Base-by-base conservation (phyloP, 92 coral and sea anemone genomes). In the Zoanthus gigantus region DNA sequence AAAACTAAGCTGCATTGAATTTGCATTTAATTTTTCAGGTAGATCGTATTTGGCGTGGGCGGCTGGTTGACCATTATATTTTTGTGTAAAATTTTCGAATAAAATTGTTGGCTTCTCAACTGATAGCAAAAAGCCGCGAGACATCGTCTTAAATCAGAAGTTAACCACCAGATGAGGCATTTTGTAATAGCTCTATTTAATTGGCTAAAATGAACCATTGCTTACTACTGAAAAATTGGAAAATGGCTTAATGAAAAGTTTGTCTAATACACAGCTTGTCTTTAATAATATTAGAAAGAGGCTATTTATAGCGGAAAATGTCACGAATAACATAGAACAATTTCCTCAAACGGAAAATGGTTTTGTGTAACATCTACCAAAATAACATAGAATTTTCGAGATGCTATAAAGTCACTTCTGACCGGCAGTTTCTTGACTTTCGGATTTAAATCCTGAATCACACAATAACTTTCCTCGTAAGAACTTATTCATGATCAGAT, bases 91-190 rank as follows among this genome's bases (percentile, higher is more conserved):
- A 79, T 16, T 11, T 65, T 61, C 56, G n/a, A 79, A 79, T 75
- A 34, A 75, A n/a, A 34, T 18, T 79, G 66, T 79, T 79, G 84
- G 84, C 32, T 79, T 67, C 42, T 60, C 17, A 32, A 79, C 18
- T 42, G 84, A 57, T 46, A 75, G 84, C 54, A 58, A n/a, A 79
- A 79, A 79, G 84, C 72, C 84, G 66, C 84, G 53, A 79, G 71
- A 65, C 72, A 37, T 57, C 5, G 52, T 34, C 34, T 58, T 34
- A 60, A 61, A 61, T 71, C 71, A 18, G 9, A 57, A 74, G 29
- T 28, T 60, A 60, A 60, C 83, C 71, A 15, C 66, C 60, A 79
- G 53, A 32, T 15, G 48, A 69, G 54, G 54, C 54, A 57, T 79
- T 79, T 37, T 58, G 54, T 10, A 44, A 79, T 42, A 42, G 11